A percentile compares a stretch with the other conserved stretches of the same genome.
Evolutionary conservation across 2,113 vertebrate genomes (phyloP).

Genomic region (Misgurnus anguillicaudatus): DNA sequence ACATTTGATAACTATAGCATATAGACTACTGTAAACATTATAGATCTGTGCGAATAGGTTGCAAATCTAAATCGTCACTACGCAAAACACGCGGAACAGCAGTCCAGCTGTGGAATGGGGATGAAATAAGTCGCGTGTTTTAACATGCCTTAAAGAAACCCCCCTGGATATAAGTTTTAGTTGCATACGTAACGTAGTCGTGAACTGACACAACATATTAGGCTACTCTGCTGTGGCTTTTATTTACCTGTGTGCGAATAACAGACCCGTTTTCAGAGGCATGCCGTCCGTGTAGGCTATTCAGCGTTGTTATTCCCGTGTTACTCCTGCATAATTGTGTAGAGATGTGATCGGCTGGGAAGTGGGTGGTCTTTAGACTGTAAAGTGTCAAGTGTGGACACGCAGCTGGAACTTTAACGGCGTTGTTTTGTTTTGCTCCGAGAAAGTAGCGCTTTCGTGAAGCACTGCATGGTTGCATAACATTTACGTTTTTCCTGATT

Average conservation of each 20-base stretch:
- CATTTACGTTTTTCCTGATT: background rate
- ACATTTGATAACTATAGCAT: background rate
- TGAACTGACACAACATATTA: background rate
- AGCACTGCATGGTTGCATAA: background rate
- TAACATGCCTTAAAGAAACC: constrained; percentile 18
- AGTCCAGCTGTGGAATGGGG: constrained; percentile 20
- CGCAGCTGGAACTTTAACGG: constrained; percentile 16
- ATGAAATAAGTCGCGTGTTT: constrained; percentile 20
- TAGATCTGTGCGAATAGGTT: background rate
- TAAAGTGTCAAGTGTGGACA: constrained; percentile 24
- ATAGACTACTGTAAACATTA: background rate
- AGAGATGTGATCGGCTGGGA: constrained; percentile 1
- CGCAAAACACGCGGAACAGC: background rate
- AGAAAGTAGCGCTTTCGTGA: background rate
- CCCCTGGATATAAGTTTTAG: background rate
- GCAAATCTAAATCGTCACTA: background rate
- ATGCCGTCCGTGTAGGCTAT: background rate
- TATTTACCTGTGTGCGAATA: background rate
- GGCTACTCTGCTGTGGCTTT: background rate
- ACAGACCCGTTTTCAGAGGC: background rate
- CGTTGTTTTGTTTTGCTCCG: constrained; percentile 3
- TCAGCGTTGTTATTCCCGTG: background rate
- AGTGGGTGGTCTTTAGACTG: constrained; percentile 22
- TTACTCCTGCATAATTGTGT: background rate
- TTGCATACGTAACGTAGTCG: background rate